A percentile compares a stretch with the other conserved stretches of the same genome.
phyloP scores from a whole-genome alignment of 1,140 invertebrate genomes.

The Berghia stephanieae region DNA sequence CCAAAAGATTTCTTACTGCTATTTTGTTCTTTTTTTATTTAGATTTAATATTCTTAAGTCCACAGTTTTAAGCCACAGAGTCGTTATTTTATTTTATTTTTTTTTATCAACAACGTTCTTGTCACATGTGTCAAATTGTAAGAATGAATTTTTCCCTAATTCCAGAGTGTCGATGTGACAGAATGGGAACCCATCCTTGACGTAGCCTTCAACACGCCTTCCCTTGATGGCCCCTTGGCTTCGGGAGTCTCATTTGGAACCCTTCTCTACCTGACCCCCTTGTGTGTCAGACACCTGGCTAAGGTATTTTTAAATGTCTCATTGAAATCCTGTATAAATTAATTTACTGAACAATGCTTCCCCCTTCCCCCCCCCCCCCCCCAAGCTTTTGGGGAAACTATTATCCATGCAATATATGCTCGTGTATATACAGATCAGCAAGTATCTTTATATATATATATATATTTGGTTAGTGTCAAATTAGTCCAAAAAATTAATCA shows the following conservation, averaged over 20 bases:
- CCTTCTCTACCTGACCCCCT: constrained; percentile 58
- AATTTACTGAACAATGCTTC: too few relatives aligned
- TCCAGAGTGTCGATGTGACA: constrained; percentile 56
- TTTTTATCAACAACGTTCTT: not conserved
- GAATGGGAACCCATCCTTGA: constrained; percentile 56
- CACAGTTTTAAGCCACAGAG: not conserved
- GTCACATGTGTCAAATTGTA: not conserved
- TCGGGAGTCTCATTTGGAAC: constrained; percentile 57
- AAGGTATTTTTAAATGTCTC: constrained; percentile 54
- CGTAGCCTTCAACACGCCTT: constrained; percentile 60
- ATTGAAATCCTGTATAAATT: not conserved
- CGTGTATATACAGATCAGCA: too few relatives aligned
- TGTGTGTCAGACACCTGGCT: constrained; percentile 52
- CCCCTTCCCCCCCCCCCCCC: too few relatives aligned
- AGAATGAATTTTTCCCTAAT: constrained; percentile 15
- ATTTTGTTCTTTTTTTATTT: too few relatives aligned
- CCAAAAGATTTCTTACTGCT: too few relatives aligned
- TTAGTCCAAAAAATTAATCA: too few relatives aligned
- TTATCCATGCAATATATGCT: too few relatives aligned
- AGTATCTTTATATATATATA: too few relatives aligned
- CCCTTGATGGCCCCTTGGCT: constrained; percentile 54
- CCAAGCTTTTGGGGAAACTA: too few relatives aligned
- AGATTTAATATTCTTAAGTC: too few relatives aligned
- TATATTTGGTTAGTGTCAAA: too few relatives aligned
- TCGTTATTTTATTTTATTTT: not conserved